Evolutionary conservation across 2,888 invertebrate species (phyloP), one percentile per base, ranked within the genome.

Genomic region (Cantharis rufa): DNA sequence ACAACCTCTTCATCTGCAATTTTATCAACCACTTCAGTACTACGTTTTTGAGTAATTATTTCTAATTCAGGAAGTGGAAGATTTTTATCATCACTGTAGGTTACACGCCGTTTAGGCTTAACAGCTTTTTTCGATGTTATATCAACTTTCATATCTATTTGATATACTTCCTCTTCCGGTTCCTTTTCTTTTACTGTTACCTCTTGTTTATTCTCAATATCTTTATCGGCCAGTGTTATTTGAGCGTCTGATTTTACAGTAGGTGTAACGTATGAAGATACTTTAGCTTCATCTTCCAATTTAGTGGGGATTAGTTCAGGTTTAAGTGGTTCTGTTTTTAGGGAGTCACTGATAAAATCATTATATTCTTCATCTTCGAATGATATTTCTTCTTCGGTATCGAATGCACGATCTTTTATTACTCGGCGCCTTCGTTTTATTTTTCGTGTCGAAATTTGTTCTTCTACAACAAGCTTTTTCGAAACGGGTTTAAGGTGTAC

Each of bases 51-150:
- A 15, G 91, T 90, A 70, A 92, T 90, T 21, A 92, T 89, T 85
- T 92, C 92, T 18, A 92, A 83, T 82, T 92, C 91, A 9, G 90
- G 90, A 68, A 92, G 83, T 9, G 91, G 91, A 80, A 89, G 90
- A 78, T 90, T 90, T 70, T 89, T 88, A 76, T 91, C 90, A 78
- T 90, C 90, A 78, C 90, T 88, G 16, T 89, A 84, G 21, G 89
- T 85, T 7, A 89, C 86, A 24, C 89, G 88, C 74, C 88, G 88
- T 79, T 88, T 87, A 76, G 88, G 88, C 77, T 88, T 89, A 62
- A 88, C 87, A 72, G 89, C 88, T 82, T 90, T 87, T 80, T 87
- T 90, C 0, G 91, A 91, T 32, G 88, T 86, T 66, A 90, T 84
- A 82, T 90, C 91, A 81, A 92, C 89, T 81, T 90, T 90, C 79